These are phyloP conservation scores for Mionectes olivaceus DNA, from an alignment of 2,797 vertebrate species.

Conservation along the genomic window DNA sequence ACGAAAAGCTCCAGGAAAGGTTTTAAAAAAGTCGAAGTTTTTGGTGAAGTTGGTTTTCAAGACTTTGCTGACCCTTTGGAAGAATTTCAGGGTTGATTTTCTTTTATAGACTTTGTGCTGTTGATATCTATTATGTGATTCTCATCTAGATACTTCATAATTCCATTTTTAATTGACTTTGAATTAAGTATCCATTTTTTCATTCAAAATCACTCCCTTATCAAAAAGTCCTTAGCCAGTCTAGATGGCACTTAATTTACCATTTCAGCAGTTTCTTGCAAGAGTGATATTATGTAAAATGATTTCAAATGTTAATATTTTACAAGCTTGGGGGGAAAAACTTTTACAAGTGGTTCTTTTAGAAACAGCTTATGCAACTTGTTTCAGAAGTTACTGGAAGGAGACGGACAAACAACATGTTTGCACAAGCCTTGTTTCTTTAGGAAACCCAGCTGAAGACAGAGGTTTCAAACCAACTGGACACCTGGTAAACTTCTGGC, in stretches of 20 bases:
- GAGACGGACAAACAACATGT: background rate
- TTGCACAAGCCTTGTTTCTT: background rate
- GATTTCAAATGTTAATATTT: conserved; percentile 43
- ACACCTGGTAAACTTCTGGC: background rate
- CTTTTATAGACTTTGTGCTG: conserved; percentile 30
- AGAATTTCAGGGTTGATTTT: conserved; percentile 61
- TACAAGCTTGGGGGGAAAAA: conserved; percentile 10
- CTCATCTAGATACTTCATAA: conserved; percentile 54
- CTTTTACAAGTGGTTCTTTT: background rate
- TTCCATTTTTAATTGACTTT: conserved; percentile 69
- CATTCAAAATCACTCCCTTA: conserved; percentile 53
- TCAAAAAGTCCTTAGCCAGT: conserved; percentile 40
- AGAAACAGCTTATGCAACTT: background rate
- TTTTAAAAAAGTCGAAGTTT: conserved; percentile 10
- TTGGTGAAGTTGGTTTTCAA: conserved; percentile 19
- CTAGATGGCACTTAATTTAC: conserved; percentile 65
- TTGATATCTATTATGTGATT: conserved; percentile 55
- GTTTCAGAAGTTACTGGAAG: background rate
- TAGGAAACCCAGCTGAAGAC: background rate
- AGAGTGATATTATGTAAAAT: background rate
- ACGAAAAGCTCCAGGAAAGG: conserved; percentile 15
- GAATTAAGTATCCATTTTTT: conserved; percentile 57
- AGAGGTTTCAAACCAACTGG: background rate
- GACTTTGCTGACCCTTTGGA: conserved; percentile 45
- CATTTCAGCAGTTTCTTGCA: conserved; percentile 51